Evolutionary conservation across 2,888 invertebrate genomes (phyloP), one percentile per base, ranked within the genome.

Genomic region (Epiperipatus broadwayi): DNA sequence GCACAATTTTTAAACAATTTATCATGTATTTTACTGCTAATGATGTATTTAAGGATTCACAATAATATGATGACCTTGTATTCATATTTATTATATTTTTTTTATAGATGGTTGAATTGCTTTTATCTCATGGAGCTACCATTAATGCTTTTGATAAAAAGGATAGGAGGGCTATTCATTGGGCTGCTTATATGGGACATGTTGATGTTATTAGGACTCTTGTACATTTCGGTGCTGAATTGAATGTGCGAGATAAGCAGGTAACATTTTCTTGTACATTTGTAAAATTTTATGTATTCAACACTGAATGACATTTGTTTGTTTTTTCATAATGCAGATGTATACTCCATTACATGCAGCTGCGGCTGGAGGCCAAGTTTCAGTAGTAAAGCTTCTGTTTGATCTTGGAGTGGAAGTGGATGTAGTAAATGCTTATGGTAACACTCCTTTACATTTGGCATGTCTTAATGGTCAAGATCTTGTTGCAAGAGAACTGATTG

Each of bases 311-410:
- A 18, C 27, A 20, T 35, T 32, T n/a, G 10, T 22, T 22, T 35
- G 15, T 20, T 3, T 37, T 32, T 37, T 28, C 28, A 15, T 38
- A n/a, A n/a, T 42, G 1, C 48, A 63, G 57, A 54, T 62, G 49
- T 71, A 68, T 48, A 71, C 72, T 3, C 71, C 73, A 1, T 55
- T 73, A 37, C 72, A 73, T 52, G 68, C 69, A 8, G 70, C 71
- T 3, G 66, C 67, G 4, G 67, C 69, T 21, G 64, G 65, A 46
- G 71, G 70, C 46, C 62, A 63, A 43, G 55, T 60, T 18, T 57
- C 48, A 40, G 57, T 57, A 42, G 63, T 58, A 12, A 53, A 55
- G 40, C 48, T 63, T 22, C 53, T 73, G 33, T 50, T 73, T 28
- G 62, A 65, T 39, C 53, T 60, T 12, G 68, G 68, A 1, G 68